Percentiles rank a stretch among this genome's conserved stretches.
Conservation (phyloP, 2,113 vertebrate species). For the Empidonax traillii region DNA sequence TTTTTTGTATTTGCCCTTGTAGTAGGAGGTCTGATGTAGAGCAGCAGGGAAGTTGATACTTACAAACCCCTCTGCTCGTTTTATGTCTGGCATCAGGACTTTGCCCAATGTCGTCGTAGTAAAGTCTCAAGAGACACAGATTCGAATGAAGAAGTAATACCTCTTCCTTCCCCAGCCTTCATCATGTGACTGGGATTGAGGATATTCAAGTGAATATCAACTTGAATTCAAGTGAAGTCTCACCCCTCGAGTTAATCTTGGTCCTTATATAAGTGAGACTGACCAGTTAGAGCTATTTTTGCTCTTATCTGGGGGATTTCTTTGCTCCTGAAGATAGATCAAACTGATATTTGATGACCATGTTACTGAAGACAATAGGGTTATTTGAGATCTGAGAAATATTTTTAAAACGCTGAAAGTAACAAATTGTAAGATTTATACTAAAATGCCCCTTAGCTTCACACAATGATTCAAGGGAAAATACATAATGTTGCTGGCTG, state of each 20-base stretch:
- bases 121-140: not conserved
- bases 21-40: not conserved
- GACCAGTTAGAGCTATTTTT: not conserved
- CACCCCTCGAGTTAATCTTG: not conserved
- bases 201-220: too few species aligned
- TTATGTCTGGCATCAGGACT: not conserved
- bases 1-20: not conserved
- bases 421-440: not conserved
- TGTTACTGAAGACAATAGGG: not conserved
- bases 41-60: not conserved
- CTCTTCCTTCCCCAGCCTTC: not conserved
- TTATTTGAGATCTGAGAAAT: not conserved
- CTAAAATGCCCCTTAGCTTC: not conserved
- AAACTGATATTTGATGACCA: not conserved
- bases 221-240: not conserved
- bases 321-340: not conserved
- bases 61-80: accelerated
- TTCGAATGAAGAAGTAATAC: not conserved
- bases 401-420: not conserved
- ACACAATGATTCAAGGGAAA: not conserved
- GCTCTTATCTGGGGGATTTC: not conserved
- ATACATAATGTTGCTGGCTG: not conserved
- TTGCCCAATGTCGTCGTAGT: not conserved
- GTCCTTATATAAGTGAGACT: not conserved
- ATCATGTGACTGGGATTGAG: not conserved